Percentiles rank a stretch among this genome's conserved stretches.
phyloP scores from a whole-genome alignment of 2,113 vertebrate genomes.

The Bos javanicus region DNA sequence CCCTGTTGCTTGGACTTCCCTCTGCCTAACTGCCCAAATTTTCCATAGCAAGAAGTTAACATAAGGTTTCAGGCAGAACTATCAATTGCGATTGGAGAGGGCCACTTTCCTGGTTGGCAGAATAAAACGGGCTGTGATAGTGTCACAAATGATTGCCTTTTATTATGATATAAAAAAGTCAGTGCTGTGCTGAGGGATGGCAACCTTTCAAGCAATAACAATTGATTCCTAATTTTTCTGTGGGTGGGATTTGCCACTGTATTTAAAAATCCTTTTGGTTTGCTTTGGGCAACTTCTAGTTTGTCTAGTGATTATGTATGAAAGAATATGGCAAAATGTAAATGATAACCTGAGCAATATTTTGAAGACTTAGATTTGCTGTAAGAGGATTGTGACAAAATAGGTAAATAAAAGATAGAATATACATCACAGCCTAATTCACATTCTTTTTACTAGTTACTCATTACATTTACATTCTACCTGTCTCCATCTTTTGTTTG shows the following conservation, averaged over 20 bases:
- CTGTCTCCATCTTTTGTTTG: not conserved
- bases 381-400: not conserved
- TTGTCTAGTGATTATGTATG: not conserved
- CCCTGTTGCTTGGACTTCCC: not conserved
- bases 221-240: not conserved
- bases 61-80: not conserved
- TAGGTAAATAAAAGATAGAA: not conserved
- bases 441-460: not conserved
- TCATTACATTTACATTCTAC: not conserved
- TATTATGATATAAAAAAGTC: not conserved
- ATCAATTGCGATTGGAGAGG: not conserved
- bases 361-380: not conserved
- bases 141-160: not conserved
- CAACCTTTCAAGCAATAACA: not conserved
- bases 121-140: not conserved
- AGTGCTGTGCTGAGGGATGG: not conserved
- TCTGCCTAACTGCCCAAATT: not conserved
- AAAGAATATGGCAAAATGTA: not conserved
- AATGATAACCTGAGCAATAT: not conserved
- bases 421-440: not conserved
- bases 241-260: not conserved
- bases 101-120: not conserved
- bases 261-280: not conserved
- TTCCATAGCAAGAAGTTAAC: not conserved
- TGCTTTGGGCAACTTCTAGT: not conserved